These are phyloP conservation scores for Myrmecobius fasciatus DNA, from an alignment of 2,113 vertebrate species.

Conservation along the genomic window DNA sequence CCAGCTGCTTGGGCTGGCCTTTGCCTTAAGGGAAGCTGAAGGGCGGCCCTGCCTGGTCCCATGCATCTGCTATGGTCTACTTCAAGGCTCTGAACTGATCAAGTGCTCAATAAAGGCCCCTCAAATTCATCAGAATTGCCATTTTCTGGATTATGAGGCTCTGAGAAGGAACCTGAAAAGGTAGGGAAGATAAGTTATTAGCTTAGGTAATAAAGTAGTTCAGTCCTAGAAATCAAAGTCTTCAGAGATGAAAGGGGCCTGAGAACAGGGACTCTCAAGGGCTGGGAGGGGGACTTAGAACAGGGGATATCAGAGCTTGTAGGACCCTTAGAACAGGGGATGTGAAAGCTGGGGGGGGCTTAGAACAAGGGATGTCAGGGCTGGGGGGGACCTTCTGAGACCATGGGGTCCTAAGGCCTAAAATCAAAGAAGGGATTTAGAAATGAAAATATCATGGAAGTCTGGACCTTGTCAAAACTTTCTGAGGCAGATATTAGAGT, in stretches of 20 bases:
- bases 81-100: neutral
- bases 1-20: slow-evolving; percentile 69
- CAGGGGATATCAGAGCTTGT: no score
- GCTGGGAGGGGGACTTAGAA: no score
- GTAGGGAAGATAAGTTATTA: neutral
- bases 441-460: neutral
- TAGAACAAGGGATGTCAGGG: no score
- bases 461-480: neutral
- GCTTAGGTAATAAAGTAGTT: neutral
- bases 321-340: no score
- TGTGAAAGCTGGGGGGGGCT: no score
- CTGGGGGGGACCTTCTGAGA: neutral
- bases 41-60: neutral
- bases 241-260: neutral
- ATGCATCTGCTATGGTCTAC: neutral
- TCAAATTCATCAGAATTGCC: neutral
- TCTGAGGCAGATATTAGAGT: neutral
- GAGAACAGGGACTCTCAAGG: neutral
- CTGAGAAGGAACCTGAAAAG: neutral
- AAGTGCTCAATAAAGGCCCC: neutral
- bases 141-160: neutral
- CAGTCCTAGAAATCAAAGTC: neutral
- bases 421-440: neutral
- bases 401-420: neutral
- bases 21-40: slow-evolving; percentile 41